Percentiles rank a stretch among this genome's conserved stretches.
These are phyloP conservation scores for Acyrthosiphon pisum DNA, from an alignment of 1,140 invertebrate genomes.

Conservation along the genomic window DNA sequence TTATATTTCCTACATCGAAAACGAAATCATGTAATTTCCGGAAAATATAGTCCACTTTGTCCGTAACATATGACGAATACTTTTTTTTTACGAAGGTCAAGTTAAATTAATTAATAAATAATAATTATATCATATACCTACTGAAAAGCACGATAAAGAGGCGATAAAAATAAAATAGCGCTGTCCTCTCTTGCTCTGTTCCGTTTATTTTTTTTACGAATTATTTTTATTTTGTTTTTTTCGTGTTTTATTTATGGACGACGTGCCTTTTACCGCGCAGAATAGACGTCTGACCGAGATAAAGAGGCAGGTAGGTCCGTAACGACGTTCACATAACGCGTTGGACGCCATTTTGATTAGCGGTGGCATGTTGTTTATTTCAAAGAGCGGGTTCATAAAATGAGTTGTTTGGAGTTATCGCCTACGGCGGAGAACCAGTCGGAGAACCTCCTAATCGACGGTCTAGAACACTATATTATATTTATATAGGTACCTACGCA, in stretches of 20 bases:
- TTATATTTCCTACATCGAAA: background rate
- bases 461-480: slow-evolving; percentile 19
- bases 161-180: background rate
- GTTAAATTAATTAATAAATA: background rate
- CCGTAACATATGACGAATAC: background rate
- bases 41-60: background rate
- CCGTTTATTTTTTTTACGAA: background rate
- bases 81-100: background rate
- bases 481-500: background rate
- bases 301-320: slow-evolving; percentile 16
- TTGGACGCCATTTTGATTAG: slow-evolving; percentile 55
- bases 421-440: slow-evolving; percentile 45
- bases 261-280: background rate
- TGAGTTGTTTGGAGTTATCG: slow-evolving; percentile 54
- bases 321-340: slow-evolving; percentile 49
- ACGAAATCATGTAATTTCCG: too few relatives aligned
- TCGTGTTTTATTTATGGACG: background rate
- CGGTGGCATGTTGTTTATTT: slow-evolving; percentile 57
- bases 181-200: background rate
- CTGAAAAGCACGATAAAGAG: background rate
- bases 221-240: background rate
- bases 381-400: slow-evolving; percentile 55
- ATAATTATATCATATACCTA: background rate
- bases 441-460: slow-evolving; percentile 46
- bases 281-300: slow-evolving; percentile 22